Evolutionary conservation across 2,113 vertebrate species (phyloP).

Genomic region (Orycteropus afer): DNA sequence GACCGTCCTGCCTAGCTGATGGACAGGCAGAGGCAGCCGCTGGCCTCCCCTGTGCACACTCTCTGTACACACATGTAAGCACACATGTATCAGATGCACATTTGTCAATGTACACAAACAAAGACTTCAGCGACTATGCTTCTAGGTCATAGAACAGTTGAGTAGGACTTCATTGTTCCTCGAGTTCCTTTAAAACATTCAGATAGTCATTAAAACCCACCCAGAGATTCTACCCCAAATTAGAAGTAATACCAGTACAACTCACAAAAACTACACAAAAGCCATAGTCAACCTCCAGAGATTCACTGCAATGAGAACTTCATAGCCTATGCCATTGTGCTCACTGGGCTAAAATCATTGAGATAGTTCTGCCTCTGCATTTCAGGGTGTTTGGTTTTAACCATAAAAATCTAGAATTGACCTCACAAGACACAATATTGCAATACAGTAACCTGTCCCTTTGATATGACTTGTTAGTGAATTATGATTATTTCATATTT

Average conservation of each 20-base stretch:
- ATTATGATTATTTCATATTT: background rate
- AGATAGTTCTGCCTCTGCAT: background rate
- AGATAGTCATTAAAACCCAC: conserved; percentile 56
- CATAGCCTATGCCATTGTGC: background rate
- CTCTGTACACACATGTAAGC: conserved; percentile 61
- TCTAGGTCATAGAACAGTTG: conserved; percentile 63
- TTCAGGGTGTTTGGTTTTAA: background rate
- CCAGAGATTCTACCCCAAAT: conserved; percentile 31
- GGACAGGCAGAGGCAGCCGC: conserved; percentile 40
- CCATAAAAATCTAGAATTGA: background rate
- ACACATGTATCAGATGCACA: conserved; percentile 66
- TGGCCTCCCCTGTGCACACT: background rate
- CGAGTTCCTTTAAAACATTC: conserved; percentile 51
- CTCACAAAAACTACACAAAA: conserved; percentile 29
- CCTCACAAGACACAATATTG: background rate
- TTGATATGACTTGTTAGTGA: background rate
- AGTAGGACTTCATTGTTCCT: conserved; percentile 65
- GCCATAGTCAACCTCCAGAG: background rate
- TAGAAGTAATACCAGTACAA: conserved; percentile 28
- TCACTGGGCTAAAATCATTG: background rate
- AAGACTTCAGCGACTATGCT: conserved; percentile 59
- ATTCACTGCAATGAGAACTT: background rate
- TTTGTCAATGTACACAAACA: conserved; percentile 71
- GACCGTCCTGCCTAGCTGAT: conserved; percentile 31
- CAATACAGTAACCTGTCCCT: background rate